phyloP scores from a whole-genome alignment of 2,797 vertebrate genomes.

The Leptodactylus fallax region DNA sequence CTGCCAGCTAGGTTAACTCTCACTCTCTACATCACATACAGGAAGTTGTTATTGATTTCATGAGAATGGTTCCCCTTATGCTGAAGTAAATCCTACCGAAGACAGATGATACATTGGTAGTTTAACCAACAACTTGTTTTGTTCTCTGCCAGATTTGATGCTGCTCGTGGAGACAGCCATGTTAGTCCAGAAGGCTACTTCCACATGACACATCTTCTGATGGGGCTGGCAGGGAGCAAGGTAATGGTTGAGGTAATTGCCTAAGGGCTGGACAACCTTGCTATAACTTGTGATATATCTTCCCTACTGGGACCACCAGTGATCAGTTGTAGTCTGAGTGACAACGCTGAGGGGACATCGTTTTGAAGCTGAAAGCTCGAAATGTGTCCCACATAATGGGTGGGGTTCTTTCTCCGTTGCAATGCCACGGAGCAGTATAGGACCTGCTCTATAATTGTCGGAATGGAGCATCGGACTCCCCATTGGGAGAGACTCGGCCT shows the following conservation, averaged over 20 bases:
- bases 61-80: too few species aligned
- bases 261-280: not conserved
- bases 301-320: too few species aligned
- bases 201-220: slow-evolving; percentile 87
- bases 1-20: slow-evolving; percentile 5
- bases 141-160: slow-evolving; percentile 91
- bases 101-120: slow-evolving; percentile 74
- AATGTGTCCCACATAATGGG: too few species aligned
- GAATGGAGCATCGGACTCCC: too few species aligned
- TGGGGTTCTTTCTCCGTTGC: too few species aligned
- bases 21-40: not conserved
- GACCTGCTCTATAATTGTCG: too few species aligned
- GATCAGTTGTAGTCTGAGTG: too few species aligned
- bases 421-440: too few species aligned
- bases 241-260: slow-evolving; percentile 83
- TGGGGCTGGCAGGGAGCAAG: slow-evolving; percentile 83
- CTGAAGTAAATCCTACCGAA: too few species aligned
- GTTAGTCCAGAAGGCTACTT: slow-evolving; percentile 89
- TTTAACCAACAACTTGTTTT: slow-evolving; percentile 88
- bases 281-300: not conserved
- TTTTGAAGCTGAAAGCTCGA: too few species aligned
- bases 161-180: slow-evolving; percentile 86
- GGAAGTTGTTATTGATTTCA: not conserved
- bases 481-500: too few species aligned
- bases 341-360: too few species aligned